Evolutionary conservation across 2,113 vertebrate genomes (phyloP).

Genomic region (Boleophthalmus pectinirostris): DNA sequence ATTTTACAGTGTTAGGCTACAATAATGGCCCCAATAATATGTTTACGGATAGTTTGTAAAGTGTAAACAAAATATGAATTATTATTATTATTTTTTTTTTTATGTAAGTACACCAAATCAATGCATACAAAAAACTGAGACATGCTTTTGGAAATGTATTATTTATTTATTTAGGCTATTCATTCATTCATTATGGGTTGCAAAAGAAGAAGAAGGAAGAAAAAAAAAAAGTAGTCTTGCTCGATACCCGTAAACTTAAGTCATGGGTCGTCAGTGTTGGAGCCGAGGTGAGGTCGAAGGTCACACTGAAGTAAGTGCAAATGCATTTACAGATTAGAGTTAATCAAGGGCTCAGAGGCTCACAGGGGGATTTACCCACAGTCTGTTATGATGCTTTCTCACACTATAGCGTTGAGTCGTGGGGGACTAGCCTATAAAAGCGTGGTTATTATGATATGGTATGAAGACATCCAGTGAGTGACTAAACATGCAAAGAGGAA

Average conservation of each 20-base stretch:
- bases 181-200: neutral
- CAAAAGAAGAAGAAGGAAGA: neutral
- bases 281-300: slow-evolving; percentile 39
- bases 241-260: slow-evolving; percentile 6
- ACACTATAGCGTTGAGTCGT: neutral
- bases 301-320: slow-evolving; percentile 33
- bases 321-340: slow-evolving; percentile 46
- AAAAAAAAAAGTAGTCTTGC: neutral
- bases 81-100: no score
- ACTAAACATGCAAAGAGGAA: neutral
- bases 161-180: neutral
- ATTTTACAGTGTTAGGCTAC: neutral
- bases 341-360: slow-evolving; percentile 34
- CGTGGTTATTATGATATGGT: slow-evolving; percentile 40
- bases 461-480: slow-evolving; percentile 44
- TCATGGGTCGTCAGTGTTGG: slow-evolving; percentile 16
- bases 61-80: no score
- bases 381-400: slow-evolving; percentile 10
- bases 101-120: no score
- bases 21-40: neutral
- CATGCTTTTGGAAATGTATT: no score
- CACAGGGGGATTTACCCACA: slow-evolving; percentile 14
- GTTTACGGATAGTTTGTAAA: no score
- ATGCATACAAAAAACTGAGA: no score
- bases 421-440: neutral